Conservation (phyloP, 2,797 vertebrate species). For the Syndactyla subalaris region DNA sequence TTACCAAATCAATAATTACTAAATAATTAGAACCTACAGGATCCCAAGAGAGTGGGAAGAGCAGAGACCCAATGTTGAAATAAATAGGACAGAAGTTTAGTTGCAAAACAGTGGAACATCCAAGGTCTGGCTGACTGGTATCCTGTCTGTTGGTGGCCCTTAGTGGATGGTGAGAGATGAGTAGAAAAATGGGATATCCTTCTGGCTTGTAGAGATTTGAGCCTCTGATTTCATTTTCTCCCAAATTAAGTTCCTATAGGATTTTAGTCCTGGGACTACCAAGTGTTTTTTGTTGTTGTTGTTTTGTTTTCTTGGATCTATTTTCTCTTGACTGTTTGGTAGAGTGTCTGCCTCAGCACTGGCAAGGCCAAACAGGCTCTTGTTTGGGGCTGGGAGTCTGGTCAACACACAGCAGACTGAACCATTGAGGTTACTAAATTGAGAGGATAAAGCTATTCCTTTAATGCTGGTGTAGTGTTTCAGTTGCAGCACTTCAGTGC, state of each 20-base stretch:
- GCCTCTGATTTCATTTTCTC: neutral
- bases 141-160: neutral
- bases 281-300: neutral
- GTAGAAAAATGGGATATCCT: neutral
- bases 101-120: neutral
- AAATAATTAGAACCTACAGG: neutral
- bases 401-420: neutral
- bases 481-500: neutral
- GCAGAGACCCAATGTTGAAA: neutral
- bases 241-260: neutral
- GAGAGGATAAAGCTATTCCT: constrained; percentile 44
- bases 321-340: neutral
- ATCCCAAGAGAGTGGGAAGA: neutral
- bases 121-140: neutral
- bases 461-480: constrained; percentile 50
- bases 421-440: constrained; percentile 42
- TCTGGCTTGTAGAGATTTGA: neutral
- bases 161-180: neutral
- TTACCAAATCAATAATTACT: neutral
- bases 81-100: neutral
- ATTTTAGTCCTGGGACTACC: neutral
- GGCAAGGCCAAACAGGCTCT: neutral
- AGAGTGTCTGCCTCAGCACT: neutral
- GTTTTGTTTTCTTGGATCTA: neutral
- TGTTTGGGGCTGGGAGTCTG: neutral